These are phyloP conservation scores for Phylloscopus trochiloides DNA, from an alignment of 2,113 vertebrate species.

Conservation along the genomic window DNA sequence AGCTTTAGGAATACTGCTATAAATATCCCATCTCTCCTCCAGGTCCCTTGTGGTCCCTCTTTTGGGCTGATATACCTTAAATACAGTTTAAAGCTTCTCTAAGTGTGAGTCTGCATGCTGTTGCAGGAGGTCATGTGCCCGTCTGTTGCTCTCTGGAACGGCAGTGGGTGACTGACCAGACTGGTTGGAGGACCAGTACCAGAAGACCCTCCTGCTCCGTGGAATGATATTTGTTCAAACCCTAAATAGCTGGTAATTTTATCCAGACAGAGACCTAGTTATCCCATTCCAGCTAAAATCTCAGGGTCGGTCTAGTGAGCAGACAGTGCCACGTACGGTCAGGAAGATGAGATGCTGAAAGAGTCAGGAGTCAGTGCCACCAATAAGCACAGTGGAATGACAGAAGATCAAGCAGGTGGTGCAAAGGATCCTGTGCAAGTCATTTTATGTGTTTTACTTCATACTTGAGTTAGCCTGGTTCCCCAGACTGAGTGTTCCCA, in stretches of 20 bases:
- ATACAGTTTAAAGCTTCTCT: neutral
- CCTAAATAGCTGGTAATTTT: neutral
- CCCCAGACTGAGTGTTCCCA: neutral
- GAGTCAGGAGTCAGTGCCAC: neutral
- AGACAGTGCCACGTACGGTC: accelerated
- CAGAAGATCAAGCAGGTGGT: neutral
- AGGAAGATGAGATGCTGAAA: neutral
- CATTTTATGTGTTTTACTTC: neutral
- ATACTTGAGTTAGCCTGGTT: neutral
- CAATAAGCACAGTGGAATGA: neutral
- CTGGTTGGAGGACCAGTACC: neutral
- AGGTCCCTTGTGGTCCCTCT: accelerated
- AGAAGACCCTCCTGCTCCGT: neutral
- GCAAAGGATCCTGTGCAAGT: neutral
- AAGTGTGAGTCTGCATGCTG: neutral
- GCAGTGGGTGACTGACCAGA: neutral
- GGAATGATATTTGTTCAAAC: neutral
- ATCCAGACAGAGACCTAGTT: neutral
- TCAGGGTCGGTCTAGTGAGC: neutral
- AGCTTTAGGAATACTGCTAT: neutral
- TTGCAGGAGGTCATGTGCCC: neutral
- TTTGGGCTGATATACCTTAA: neutral
- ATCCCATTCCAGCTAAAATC: neutral
- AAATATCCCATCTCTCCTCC: neutral
- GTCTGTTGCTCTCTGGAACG: neutral